Base-by-base conservation (phyloP, 1,140 invertebrate species). In the Diorhabda carinulata region DNA sequence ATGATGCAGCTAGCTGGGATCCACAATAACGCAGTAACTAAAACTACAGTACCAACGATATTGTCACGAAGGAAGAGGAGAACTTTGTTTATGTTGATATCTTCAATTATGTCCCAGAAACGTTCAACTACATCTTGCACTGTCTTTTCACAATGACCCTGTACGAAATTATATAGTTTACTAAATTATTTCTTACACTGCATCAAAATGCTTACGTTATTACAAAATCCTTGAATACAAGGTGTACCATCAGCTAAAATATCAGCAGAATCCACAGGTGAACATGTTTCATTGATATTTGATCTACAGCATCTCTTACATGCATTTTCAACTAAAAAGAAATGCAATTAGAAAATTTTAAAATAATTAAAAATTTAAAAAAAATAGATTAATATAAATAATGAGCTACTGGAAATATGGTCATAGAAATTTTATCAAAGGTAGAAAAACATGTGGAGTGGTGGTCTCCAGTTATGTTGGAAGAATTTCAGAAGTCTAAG, bases 71-170 rank as follows among this genome's bases (percentile, higher is more conserved):
- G 82, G 79, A 95, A 95, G 69, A 90, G 83, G 72, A 97, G 84
- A 8, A 97, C 92, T 81, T 93, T 95, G 77, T 96, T 96, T 52
- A 97, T 95, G 78, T 96, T 96, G 47, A 97, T 96, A 76, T 97
- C 95, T 82, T 97, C 95, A 63, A 98, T 97, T 43, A 97, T 96
- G 78, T 97, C 94, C 95, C 95, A 97, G 80, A 97, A 96, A 63
- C 95, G 86, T 81, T 96, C 94, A 4, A 97, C 94, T 7, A 97
- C 93, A 79, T 97, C 94, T 81, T 97, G 94, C 70, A 97, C 93
- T 2, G 94, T 96, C 82, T 96, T 95, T 78, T 97, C 93, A 79
- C 95, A 97, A 2, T 92, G 85, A n/a, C 94, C 94, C 92, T 95
- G 75, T 3, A 82, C 81, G 69, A 59, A 52, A 4, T 8, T 52